These are phyloP conservation scores for Tetanocera ferruginea DNA, from an alignment of 2,888 invertebrate species.

Conservation along the genomic window DNA sequence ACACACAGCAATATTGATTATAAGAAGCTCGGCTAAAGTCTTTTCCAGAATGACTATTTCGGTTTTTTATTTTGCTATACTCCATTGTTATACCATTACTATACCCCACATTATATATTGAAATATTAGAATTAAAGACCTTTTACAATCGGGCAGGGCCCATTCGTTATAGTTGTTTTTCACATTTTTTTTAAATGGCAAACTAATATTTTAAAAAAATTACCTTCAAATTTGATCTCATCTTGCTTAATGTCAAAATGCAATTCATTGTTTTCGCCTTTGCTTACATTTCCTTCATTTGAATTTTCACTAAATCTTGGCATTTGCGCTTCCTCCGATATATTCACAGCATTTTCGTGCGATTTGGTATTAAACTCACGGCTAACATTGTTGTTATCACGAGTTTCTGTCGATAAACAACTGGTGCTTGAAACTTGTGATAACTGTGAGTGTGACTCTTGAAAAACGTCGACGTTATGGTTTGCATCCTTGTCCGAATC, in stretches of 20 bases:
- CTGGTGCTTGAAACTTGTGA: slow-evolving; percentile 77
- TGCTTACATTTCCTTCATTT: slow-evolving; percentile 50
- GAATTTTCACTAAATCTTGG: slow-evolving; percentile 68
- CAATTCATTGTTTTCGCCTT: slow-evolving; percentile 48
- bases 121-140: too few species aligned
- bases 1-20: too few species aligned
- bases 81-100: too few species aligned
- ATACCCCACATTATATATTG: too few species aligned
- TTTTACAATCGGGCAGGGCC: too few species aligned
- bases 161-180: too few species aligned
- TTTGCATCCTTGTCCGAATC: slow-evolving; percentile 50
- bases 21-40: too few species aligned
- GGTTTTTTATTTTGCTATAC: too few species aligned
- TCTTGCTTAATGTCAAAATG: slow-evolving; percentile 69
- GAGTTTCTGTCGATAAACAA: slow-evolving; percentile 72
- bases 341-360: slow-evolving; percentile 67
- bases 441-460: slow-evolving; percentile 76
- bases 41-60: too few species aligned
- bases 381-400: slow-evolving; percentile 64
- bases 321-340: slow-evolving; percentile 69
- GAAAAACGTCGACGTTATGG: slow-evolving; percentile 59
- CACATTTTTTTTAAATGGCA: not conserved
- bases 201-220: not conserved
- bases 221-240: slow-evolving; percentile 68
- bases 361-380: slow-evolving; percentile 41